Conservation (phyloP, 2,888 invertebrate genomes). For the Ormyrus nitidulus region DNA sequence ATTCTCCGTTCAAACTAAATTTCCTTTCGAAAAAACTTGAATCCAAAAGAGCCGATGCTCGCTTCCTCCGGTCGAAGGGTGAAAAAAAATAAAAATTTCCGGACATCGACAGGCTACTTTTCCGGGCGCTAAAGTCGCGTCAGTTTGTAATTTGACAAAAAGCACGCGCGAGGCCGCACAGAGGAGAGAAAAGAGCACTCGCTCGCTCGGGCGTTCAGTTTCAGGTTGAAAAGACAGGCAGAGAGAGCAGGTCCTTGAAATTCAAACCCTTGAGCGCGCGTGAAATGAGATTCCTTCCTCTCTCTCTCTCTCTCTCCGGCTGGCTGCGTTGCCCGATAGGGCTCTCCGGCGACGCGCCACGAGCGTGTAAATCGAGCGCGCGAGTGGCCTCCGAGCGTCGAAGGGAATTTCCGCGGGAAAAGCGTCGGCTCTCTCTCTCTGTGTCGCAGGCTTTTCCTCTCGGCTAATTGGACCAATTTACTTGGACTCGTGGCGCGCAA, state of each 20-base stretch:
- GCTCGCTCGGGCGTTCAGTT: slow-evolving; percentile 12
- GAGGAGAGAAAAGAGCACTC: slow-evolving; percentile 3
- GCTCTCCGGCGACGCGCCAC: neutral
- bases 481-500: slow-evolving; percentile 12
- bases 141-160: slow-evolving; percentile 17
- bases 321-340: neutral
- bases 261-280: slow-evolving; percentile 25
- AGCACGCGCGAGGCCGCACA: slow-evolving; percentile 8
- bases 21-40: too few species aligned
- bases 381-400: slow-evolving; percentile 10
- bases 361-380: slow-evolving; percentile 22
- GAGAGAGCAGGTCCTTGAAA: slow-evolving; percentile 14
- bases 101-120: too few species aligned
- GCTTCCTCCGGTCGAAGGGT: too few species aligned
- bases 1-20: too few species aligned
- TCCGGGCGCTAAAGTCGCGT: neutral
- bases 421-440: slow-evolving; percentile 5
- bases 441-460: slow-evolving; percentile 29
- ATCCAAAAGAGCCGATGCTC: too few species aligned
- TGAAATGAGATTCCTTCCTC: slow-evolving; percentile 38
- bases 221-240: neutral
- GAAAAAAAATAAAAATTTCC: too few species aligned
- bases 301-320: neutral
- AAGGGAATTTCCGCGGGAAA: slow-evolving; percentile 24
- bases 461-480: slow-evolving; percentile 48